phyloP scores from a whole-genome alignment of 2,888 invertebrate genomes.

The Ferdinandea cuprea region DNA sequence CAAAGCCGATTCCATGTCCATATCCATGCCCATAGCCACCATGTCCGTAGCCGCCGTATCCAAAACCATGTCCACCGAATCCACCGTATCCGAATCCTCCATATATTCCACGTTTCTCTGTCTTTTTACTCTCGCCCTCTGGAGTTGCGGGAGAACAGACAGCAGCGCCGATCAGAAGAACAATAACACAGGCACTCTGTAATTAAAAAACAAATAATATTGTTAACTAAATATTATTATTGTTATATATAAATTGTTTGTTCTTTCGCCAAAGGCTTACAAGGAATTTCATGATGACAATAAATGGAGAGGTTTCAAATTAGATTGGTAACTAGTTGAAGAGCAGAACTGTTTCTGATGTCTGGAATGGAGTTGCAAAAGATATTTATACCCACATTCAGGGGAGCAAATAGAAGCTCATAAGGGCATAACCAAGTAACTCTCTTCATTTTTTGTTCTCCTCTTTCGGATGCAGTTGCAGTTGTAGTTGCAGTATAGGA shows the following conservation, averaged over 20 bases:
- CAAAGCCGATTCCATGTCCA: background rate
- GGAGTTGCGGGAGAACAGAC: slow-evolving; percentile 26
- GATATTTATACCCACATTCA: slow-evolving; percentile 61
- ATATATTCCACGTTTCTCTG: slow-evolving; percentile 70
- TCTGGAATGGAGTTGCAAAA: slow-evolving; percentile 30
- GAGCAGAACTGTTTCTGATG: slow-evolving; percentile 65
- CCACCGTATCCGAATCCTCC: slow-evolving; percentile 68
- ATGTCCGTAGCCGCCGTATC: slow-evolving; percentile 34
- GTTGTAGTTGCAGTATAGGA: no score
- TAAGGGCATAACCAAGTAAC: slow-evolving; percentile 49
- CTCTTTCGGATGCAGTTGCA: slow-evolving; percentile 16
- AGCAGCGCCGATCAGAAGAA: slow-evolving; percentile 38
- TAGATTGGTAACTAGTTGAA: slow-evolving; percentile 39
- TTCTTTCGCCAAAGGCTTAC: slow-evolving; percentile 23
- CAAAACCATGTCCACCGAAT: slow-evolving; percentile 23
- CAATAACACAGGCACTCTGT: slow-evolving; percentile 41
- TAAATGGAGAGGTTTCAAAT: background rate
- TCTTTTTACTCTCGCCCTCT: slow-evolving; percentile 57
- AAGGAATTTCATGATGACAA: slow-evolving; percentile 61
- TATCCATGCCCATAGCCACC: slow-evolving; percentile 41
- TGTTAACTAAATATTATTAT: background rate
- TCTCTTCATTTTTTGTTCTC: slow-evolving; percentile 12
- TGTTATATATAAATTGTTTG: background rate
- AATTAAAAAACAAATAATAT: slow-evolving; percentile 30
- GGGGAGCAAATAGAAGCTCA: slow-evolving; percentile 15